Evolutionary conservation across 2,113 vertebrate genomes (phyloP).

Genomic region (Prolemur simus): DNA sequence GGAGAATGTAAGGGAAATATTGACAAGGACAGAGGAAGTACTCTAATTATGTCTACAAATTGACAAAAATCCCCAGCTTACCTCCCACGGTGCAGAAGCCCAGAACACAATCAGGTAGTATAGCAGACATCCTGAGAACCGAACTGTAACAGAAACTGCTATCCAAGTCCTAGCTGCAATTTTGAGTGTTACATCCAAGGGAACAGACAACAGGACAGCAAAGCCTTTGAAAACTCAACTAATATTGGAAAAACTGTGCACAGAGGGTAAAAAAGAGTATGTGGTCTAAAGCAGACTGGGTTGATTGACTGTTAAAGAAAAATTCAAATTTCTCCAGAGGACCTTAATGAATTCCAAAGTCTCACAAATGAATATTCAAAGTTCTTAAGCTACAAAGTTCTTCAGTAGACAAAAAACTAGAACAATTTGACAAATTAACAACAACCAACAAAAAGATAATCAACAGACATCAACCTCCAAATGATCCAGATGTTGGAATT

Average conservation of each 20-base stretch:
- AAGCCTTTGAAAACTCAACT: not conserved
- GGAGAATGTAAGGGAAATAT: not conserved
- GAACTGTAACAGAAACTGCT: not conserved
- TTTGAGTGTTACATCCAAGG: not conserved
- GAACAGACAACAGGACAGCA: fast-evolving
- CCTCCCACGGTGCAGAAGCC: not conserved
- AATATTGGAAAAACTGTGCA: not conserved
- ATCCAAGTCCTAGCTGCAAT: not conserved
- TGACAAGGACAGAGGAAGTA: not conserved
- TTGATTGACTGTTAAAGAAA: not conserved
- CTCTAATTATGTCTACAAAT: not conserved
- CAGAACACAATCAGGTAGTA: not conserved
- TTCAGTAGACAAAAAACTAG: not conserved
- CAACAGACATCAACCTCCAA: not conserved
- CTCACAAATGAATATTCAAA: not conserved
- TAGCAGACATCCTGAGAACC: not conserved
- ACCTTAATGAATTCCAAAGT: not conserved
- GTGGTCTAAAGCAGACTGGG: not conserved
- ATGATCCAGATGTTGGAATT: not conserved
- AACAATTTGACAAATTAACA: not conserved
- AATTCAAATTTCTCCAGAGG: not conserved
- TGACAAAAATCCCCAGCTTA: not conserved
- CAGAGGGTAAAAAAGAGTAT: not conserved
- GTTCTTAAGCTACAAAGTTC: not conserved
- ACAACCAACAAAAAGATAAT: not conserved